Evolutionary conservation across 2,113 vertebrate genomes (phyloP).

Genomic region (Anoura caudifer): DNA sequence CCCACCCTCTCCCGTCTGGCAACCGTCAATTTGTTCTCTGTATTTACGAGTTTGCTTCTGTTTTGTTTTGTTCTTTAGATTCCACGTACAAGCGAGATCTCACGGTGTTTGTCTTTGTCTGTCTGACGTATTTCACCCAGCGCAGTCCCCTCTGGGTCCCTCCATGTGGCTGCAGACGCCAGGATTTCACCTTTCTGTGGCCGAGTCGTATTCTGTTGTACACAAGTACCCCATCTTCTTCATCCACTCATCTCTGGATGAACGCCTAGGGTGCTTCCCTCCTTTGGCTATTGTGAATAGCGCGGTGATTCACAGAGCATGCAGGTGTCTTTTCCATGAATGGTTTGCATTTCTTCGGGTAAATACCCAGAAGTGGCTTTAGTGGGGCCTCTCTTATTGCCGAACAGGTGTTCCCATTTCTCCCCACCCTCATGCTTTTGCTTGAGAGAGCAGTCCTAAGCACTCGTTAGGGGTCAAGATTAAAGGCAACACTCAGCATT

Average conservation of each 20-base stretch:
- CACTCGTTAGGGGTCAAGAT: neutral
- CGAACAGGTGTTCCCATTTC: accelerated
- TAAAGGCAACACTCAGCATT: neutral
- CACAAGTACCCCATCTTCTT: accelerated
- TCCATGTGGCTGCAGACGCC: neutral
- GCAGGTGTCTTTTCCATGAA: neutral
- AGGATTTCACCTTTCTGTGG: neutral
- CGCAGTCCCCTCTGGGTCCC: neutral
- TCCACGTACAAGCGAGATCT: neutral
- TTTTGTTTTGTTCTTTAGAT: neutral
- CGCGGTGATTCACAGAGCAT: neutral
- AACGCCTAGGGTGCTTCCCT: accelerated
- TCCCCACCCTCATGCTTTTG: neutral
- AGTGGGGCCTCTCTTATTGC: accelerated
- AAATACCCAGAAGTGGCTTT: neutral
- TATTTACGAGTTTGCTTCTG: neutral
- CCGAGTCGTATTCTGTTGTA: too few relatives aligned
- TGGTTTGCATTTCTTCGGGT: neutral
- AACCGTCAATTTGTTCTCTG: neutral
- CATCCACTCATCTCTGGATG: accelerated
- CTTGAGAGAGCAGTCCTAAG: neutral
- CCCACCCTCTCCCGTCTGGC: neutral
- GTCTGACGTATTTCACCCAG: neutral
- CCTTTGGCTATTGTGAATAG: accelerated
- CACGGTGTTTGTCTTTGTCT: neutral